Percentiles rank a stretch among this genome's conserved stretches.
Conservation (phyloP, 2,113 vertebrate species). For the Mohoua ochrocephala region DNA sequence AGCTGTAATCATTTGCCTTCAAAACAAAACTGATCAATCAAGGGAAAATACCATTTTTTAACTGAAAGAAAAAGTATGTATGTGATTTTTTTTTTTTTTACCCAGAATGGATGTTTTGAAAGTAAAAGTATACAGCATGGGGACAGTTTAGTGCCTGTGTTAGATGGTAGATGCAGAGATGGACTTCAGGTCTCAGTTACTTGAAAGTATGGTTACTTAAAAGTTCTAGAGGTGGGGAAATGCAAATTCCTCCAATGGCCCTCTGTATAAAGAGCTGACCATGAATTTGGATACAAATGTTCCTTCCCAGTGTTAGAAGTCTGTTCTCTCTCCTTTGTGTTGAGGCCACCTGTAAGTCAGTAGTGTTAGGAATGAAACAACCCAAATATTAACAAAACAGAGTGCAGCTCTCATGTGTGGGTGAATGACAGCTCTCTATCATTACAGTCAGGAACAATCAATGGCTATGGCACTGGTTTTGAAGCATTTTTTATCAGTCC, state of each 20-base stretch:
- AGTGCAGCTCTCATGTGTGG: neutral
- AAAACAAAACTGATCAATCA: constrained; percentile 40
- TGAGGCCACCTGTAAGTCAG: neutral
- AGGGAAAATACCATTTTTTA: constrained; percentile 27
- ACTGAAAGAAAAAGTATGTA: neutral
- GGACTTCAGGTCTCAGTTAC: neutral
- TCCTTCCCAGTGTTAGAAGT: neutral
- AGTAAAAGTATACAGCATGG: constrained; percentile 31
- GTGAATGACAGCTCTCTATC: neutral
- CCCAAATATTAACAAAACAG: neutral
- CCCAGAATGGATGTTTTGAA: constrained; percentile 42
- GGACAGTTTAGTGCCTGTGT: neutral
- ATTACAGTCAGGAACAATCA: neutral
- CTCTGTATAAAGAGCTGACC: neutral
- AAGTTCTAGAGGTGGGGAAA: neutral
- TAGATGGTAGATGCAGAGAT: neutral
- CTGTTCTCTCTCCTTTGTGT: neutral
- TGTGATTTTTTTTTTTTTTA: constrained; percentile 38
- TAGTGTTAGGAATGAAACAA: neutral
- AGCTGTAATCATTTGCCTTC: constrained; percentile 45
- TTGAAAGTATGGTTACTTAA: neutral
- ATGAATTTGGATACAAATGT: neutral
- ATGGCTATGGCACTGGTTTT: neutral
- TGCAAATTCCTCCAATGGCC: neutral
- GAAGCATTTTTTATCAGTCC: neutral